Conservation (phyloP, 2,888 invertebrate genomes). For the Artemia sinica region DNA sequence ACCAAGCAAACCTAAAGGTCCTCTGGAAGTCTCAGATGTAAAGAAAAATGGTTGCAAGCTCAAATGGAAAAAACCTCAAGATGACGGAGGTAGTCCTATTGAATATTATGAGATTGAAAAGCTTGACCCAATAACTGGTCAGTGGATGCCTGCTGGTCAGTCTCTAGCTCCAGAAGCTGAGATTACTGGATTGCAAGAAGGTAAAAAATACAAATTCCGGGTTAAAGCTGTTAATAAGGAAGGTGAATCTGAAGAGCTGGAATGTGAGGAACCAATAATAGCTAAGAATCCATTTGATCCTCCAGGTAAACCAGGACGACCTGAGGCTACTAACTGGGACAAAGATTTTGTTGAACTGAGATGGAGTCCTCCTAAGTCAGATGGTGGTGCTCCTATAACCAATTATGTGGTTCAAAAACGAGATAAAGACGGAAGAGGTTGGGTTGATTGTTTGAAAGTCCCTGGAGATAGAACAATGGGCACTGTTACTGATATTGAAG, state of each 20-base stretch:
- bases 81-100: slow-evolving; percentile 85
- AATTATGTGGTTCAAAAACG: slow-evolving; percentile 87
- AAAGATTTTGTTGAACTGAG: slow-evolving; percentile 85
- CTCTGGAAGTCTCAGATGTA: slow-evolving; percentile 67
- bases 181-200: slow-evolving; percentile 65
- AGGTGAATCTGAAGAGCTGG: slow-evolving; percentile 90
- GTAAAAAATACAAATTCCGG: slow-evolving; percentile 94
- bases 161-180: slow-evolving; percentile 59
- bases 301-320: slow-evolving; percentile 76
- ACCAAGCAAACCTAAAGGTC: slow-evolving; percentile 45
- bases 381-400: slow-evolving; percentile 92
- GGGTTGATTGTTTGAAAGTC: slow-evolving; percentile 64
- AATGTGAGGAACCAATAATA: slow-evolving; percentile 77
- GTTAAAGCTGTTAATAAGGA: slow-evolving; percentile 95
- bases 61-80: slow-evolving; percentile 81
- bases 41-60: slow-evolving; percentile 80
- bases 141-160: slow-evolving; percentile 82
- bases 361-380: slow-evolving; percentile 74
- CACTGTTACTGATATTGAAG: slow-evolving; percentile 61
- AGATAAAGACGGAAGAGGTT: slow-evolving; percentile 65
- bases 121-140: slow-evolving; percentile 70
- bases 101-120: slow-evolving; percentile 93
- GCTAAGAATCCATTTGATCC: slow-evolving; percentile 98
- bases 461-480: slow-evolving; percentile 44
- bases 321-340: slow-evolving; percentile 82